Evolutionary conservation across 2,888 invertebrate genomes (phyloP).

Genomic region (Clostera curtula): DNA sequence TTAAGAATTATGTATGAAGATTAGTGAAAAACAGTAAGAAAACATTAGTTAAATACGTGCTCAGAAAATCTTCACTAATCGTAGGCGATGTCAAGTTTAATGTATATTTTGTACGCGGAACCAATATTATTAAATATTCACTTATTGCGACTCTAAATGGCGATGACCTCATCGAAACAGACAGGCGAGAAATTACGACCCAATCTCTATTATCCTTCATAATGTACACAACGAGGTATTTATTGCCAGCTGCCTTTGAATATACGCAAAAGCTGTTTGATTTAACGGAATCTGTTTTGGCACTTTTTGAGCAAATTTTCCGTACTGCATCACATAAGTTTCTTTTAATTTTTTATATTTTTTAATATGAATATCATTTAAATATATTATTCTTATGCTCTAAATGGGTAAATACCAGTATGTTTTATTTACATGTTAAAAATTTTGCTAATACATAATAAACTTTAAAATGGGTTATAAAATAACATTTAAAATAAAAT

Average conservation of each 20-base stretch:
- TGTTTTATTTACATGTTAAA: too few species aligned
- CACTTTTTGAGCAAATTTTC: slow-evolving; percentile 34
- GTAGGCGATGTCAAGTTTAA: too few species aligned
- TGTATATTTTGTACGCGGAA: too few species aligned
- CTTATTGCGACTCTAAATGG: neutral
- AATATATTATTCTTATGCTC: too few species aligned
- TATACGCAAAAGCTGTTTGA: slow-evolving; percentile 12
- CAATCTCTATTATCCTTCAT: slow-evolving; percentile 5
- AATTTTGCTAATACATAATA: neutral
- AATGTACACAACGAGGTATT: slow-evolving; percentile 12
- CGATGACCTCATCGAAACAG: neutral
- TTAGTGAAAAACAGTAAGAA: too few species aligned
- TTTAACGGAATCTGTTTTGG: slow-evolving; percentile 23
- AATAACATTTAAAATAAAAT: slow-evolving; percentile 12
- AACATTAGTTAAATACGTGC: too few species aligned
- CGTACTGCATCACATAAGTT: slow-evolving; percentile 8
- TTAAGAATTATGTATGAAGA: too few species aligned
- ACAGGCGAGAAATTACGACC: slow-evolving; percentile 4
- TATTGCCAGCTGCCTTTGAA: slow-evolving; percentile 17
- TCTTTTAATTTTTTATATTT: neutral
- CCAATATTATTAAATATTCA: too few species aligned
- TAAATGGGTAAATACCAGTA: too few species aligned
- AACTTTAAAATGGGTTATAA: slow-evolving; percentile 8
- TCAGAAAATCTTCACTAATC: too few species aligned
- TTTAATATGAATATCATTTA: too few species aligned